Base-by-base conservation (phyloP, 2,888 invertebrate genomes). In the Leptogaster cylindrica region DNA sequence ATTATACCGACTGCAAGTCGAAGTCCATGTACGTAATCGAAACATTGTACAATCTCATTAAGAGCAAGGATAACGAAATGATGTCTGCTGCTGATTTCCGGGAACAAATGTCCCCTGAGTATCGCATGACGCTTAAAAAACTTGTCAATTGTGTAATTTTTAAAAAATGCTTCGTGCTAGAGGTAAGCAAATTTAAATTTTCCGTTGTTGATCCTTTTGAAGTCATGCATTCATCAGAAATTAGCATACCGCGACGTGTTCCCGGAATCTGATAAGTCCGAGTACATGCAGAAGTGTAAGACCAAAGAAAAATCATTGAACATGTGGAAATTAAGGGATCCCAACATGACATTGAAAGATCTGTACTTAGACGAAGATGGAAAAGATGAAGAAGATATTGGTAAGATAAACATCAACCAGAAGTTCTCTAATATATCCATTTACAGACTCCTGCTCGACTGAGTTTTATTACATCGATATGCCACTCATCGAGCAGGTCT, bases 251-350 rank as follows among this genome's bases (percentile, higher is more conserved):
- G 86, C 71, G 80, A 82, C 3, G 73, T 87, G 8, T 86, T 85
- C 77, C 88, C 88, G 12, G 77, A 86, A 71, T 85, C 87, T 1
- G 71, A 77, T 3, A 75, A 77, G 31, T 75, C 75, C 3, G 85
- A 88, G n/a, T 61, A 61, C 20, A 44, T 61, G 44, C 41, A 61
- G 12, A 44, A 20, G 20, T 86, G 85, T 74, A 78, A 77, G 65
- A 74, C 75, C 70, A 74, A 76, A 2, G 73, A 77, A 3, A 81
- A 79, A 67, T 86, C 87, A 72, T 84, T 84, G 71, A 74, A 75
- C 0, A 75, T 88, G 4, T 78, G 87, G 5, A 83, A 84, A 73
- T 77, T 90, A 23, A 77, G 84, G n/a, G 82, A 87, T 77, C 85
- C 86, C 0, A 79, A 84, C 69, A 74, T 85, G 10, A 83, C 85